Base-by-base conservation (phyloP, 2,113 vertebrate genomes). In the Suricata suricatta region DNA sequence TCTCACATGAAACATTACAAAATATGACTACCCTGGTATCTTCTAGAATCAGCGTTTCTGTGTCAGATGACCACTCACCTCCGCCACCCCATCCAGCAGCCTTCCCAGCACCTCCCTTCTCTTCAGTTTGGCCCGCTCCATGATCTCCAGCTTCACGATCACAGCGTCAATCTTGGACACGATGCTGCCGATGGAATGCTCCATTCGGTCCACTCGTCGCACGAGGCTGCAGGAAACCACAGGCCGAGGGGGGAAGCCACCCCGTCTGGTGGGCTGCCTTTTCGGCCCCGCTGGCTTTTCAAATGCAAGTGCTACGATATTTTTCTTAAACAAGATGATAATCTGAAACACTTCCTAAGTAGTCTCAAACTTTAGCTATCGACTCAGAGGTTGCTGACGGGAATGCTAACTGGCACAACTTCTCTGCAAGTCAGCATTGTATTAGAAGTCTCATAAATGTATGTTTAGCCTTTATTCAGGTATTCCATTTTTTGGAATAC, bases 161-260 rank as follows among this genome's bases (percentile, higher is more conserved):
- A 99, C 99, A 0, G 99, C 99, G 0, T 99, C 99, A 0, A 99
- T 99, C 98, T 99, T 99, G 64, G 99, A 99, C 94, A 99, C 99
- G 0, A 99, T 99, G 82, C 99, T 99, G 96, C 99, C 99, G 0
- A 99, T 99, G 0, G 99, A 99, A 91, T 99, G 99, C 92, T 99
- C 99, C 99, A 99, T 99, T 19, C 99, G 99, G 98, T 99, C 99
- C 15, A 99, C 99, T 0, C 99, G 98, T 44, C 99, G 99, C 98
- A 99, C 99, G 69, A 99, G 98, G 3, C 99, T 99, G 98, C 44
- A 88, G 85, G 64, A 85, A 90, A 91, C 7, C 69, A 92, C n/a
- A 41, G 47, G 3, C 21, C 29, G 38, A 50, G 50, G 13, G 77
- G 60, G 3, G 25, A 41, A 82, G 57, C 12, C 21, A 68, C 5